phyloP scores from a whole-genome alignment of 2,113 vertebrate species.

The Cepphus grylle region DNA sequence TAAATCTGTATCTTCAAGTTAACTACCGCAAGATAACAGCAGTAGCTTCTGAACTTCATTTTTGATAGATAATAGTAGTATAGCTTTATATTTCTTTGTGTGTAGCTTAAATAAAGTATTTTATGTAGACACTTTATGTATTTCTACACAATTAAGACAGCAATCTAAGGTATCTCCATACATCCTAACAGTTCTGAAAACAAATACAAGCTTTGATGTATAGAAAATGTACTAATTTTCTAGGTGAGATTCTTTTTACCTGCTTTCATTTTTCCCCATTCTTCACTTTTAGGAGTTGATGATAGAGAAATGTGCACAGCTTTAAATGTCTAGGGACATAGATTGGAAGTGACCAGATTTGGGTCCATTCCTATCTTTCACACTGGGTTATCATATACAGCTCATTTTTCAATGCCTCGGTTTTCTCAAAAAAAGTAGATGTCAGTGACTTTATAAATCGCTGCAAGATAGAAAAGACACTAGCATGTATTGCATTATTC shows the following conservation, averaged over 20 bases:
- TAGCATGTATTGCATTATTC: neutral
- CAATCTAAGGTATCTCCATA: neutral
- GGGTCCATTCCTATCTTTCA: neutral
- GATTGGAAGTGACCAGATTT: neutral
- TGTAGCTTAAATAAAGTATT: neutral
- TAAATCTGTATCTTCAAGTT: neutral
- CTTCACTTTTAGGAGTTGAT: neutral
- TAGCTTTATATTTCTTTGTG: neutral
- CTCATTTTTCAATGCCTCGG: neutral
- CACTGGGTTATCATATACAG: neutral
- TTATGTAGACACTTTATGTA: neutral
- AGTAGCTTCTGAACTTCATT: neutral
- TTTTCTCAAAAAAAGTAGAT: neutral
- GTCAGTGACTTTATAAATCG: neutral
- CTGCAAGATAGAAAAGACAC: neutral
- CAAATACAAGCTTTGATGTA: neutral
- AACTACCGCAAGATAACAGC: neutral
- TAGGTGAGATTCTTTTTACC: fast-evolving
- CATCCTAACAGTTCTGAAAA: neutral
- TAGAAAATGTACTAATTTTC: neutral
- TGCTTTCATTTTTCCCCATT: neutral
- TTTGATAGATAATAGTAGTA: neutral
- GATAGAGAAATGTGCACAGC: no score
- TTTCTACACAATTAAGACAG: neutral
- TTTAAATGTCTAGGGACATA: neutral